Evolutionary conservation across 2,888 invertebrate species (phyloP), one percentile per base, ranked within the genome.

Genomic region (Teleogryllus oceanicus): DNA sequence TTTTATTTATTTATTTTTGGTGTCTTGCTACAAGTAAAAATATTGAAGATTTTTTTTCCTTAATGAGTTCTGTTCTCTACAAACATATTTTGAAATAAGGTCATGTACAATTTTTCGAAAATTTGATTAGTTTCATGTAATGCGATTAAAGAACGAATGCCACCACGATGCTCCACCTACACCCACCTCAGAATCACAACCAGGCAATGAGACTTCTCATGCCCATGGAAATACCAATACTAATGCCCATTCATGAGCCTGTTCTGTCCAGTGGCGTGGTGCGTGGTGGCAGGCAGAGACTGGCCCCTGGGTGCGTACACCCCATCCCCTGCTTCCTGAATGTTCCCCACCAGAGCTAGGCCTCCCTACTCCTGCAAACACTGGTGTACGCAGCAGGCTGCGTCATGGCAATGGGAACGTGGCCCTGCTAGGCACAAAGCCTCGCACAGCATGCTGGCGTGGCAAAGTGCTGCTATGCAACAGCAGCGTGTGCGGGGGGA

Each of bases 141-240:
- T 90, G 98, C 98, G 85, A 96, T 99, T 88, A 99, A 99, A 89
- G 99, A 99, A 90, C 94, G 99, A 84, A 99, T 99, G 98, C 98
- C 98, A 78, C 98, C 98, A 94, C 87, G 95, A 95, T 85, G 94
- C 95, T 37, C 94, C 94, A 83, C 94, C 91, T 24, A 90, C 91
- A 81, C 90, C 91, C 80, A 88, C 88, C 79, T 89, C 90, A 79
- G 90, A 90, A 82, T 81, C 83, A 50, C 83, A 84, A 11, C 83
- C 83, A 77, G 83, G 77, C 80, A 37, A 80, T 80, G 76, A 83
- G 80, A 79, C 80, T 81, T 76, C 79, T 80, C 77, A 79, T 78
- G 78, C 82, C 79, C 81, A 78, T 82, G 24, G 24, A 24, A 24
- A 24, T 24, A 82, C 82, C 80, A 82, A 82, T 86, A 84, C 85